Percentiles rank a stretch among this genome's conserved stretches.
Evolutionary conservation across 2,113 vertebrate species (phyloP).

Genomic region (Anser cygnoides): DNA sequence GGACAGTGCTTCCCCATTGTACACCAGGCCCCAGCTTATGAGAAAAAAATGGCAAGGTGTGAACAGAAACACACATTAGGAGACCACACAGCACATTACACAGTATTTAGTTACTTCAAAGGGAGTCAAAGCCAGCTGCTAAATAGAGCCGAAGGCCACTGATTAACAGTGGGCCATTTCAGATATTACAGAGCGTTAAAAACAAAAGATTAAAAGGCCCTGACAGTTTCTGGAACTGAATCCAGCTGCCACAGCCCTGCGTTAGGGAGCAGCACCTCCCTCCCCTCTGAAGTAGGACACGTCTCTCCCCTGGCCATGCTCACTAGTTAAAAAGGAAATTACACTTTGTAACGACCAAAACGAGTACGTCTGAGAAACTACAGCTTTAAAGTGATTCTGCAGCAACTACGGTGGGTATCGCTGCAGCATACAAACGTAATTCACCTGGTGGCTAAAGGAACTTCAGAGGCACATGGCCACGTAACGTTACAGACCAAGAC

Average conservation of each 20-base stretch:
- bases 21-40: rapidly evolving
- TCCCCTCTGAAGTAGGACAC: background rate
- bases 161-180: background rate
- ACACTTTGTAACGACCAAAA: background rate
- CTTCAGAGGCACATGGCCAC: background rate
- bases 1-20: background rate
- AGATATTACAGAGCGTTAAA: background rate
- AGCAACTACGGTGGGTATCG: background rate
- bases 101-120: background rate
- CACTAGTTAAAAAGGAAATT: background rate
- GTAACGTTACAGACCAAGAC: background rate
- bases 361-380: background rate
- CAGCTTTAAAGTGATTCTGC: background rate
- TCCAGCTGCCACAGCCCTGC: background rate
- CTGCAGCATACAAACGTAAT: background rate
- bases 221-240: background rate
- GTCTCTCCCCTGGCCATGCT: background rate
- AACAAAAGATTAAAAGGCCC: background rate
- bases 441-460: background rate
- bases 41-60: background rate
- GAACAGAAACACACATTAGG: background rate
- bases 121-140: background rate
- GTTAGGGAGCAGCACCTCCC: background rate
- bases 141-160: background rate
- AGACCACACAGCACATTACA: background rate